Evolutionary conservation across 2,113 vertebrate species (phyloP).

Genomic region (Corvus moneduloides): DNA sequence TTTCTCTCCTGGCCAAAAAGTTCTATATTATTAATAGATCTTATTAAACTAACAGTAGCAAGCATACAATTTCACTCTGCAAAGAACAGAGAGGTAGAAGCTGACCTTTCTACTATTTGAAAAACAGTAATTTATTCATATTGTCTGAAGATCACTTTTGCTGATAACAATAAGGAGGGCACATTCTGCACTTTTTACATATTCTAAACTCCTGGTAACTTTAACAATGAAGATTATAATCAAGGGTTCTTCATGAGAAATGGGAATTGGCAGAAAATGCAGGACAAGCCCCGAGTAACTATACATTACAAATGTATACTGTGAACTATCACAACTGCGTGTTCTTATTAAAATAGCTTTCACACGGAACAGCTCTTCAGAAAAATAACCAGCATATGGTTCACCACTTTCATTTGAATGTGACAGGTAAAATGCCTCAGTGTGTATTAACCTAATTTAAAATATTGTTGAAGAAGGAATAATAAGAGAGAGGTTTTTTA

Average conservation of each 20-base stretch:
- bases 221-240: not conserved
- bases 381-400: not conserved
- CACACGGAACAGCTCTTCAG: not conserved
- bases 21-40: conserved; percentile 20
- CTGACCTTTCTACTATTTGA: conserved; percentile 4
- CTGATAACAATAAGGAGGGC: not conserved
- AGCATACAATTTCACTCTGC: not conserved
- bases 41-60: conserved; percentile 18
- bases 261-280: not conserved
- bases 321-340: not conserved
- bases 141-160: conserved; percentile 4
- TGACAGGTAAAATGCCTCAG: not conserved
- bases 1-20: not conserved
- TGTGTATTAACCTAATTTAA: not conserved
- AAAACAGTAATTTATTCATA: conserved; percentile 25
- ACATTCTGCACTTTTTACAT: not conserved
- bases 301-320: not conserved
- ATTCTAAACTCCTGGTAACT: not conserved
- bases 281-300: not conserved
- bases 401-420: not conserved
- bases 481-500: not conserved
- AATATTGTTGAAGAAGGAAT: not conserved
- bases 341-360: not conserved
- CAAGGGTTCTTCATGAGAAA: not conserved
- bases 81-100: not conserved